Percentiles rank a stretch among this genome's conserved stretches.
phyloP scores from a whole-genome alignment of 1,140 invertebrate species.

The Magallana gigas region DNA sequence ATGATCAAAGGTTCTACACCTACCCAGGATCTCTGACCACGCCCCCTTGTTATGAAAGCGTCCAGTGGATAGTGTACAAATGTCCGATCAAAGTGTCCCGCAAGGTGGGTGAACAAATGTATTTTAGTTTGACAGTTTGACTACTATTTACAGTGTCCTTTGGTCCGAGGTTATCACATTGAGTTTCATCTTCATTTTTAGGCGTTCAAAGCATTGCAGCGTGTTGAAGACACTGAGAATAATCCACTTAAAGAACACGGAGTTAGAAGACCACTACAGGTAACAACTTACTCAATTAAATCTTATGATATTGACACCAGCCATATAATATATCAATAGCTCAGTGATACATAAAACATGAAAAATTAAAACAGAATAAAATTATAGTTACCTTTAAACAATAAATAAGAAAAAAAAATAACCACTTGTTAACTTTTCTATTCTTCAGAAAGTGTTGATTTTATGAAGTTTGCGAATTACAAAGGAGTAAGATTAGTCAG shows the following conservation, averaged over 20 bases:
- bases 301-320: too few species aligned
- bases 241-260: neutral
- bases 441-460: too few species aligned
- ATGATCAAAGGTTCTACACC: conserved; percentile 77
- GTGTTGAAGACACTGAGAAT: neutral
- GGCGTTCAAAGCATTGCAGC: conserved; percentile 6
- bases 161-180: neutral
- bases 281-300: neutral
- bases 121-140: neutral
- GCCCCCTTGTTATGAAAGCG: conserved; percentile 84
- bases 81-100: neutral
- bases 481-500: too few species aligned
- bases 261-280: conserved; percentile 11
- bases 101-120: neutral
- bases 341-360: too few species aligned
- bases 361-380: too few species aligned
- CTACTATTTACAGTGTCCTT: neutral
- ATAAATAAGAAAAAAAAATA: too few species aligned
- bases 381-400: too few species aligned
- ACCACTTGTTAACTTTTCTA: too few species aligned
- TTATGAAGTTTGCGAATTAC: too few species aligned
- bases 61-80: conserved; percentile 85
- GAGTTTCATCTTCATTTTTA: neutral
- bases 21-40: conserved; percentile 87
- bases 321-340: too few species aligned